Conservation (phyloP, 2,113 vertebrate genomes). For the Crotalus helleri region DNA sequence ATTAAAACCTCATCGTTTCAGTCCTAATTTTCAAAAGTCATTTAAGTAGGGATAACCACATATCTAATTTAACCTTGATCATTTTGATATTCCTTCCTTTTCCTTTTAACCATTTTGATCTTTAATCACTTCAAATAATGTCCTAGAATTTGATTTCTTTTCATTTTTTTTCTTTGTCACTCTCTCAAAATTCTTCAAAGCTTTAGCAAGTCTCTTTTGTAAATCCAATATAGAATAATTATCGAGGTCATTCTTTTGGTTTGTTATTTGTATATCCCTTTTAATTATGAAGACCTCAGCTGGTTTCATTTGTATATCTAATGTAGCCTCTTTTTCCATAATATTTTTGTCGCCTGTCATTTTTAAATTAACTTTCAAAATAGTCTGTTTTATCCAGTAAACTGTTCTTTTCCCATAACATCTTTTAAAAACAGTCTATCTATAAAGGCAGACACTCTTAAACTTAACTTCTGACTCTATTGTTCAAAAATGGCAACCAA, state of each 20-base stretch:
- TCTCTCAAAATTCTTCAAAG: background rate
- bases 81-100: background rate
- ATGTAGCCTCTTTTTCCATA: background rate
- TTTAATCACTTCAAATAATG: background rate
- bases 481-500: background rate
- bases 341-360: background rate
- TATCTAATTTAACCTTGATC: background rate
- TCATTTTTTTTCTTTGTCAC: background rate
- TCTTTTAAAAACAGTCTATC: background rate
- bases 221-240: background rate
- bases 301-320: background rate
- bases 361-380: background rate
- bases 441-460: background rate
- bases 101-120: background rate
- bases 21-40: background rate
- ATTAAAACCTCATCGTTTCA: background rate
- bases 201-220: background rate
- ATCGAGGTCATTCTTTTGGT: background rate
- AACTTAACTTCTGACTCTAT: background rate
- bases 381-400: background rate
- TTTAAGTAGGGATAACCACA: background rate
- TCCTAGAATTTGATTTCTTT: background rate
- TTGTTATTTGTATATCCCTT: background rate
- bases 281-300: background rate
- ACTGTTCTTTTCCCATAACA: background rate